These are phyloP conservation scores for Channa striata DNA, from an alignment of 2,797 vertebrate species.

Conservation along the genomic window DNA sequence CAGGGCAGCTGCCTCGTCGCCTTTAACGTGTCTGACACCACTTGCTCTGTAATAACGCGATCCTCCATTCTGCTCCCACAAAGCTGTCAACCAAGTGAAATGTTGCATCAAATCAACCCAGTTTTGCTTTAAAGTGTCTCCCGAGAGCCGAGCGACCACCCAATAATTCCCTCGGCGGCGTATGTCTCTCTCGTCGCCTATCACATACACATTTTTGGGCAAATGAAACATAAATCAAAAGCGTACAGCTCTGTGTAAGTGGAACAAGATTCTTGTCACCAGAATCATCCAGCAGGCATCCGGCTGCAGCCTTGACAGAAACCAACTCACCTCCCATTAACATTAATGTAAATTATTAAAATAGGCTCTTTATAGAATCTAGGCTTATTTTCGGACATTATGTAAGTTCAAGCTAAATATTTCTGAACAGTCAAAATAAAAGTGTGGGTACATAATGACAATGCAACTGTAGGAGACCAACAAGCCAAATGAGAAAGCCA, in stretches of 20 bases:
- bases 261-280: constrained; percentile 36
- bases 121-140: constrained; percentile 34
- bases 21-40: constrained; percentile 45
- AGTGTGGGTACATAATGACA: constrained; percentile 17
- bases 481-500: constrained; percentile 43
- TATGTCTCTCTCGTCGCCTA: constrained; percentile 4
- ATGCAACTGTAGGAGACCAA: constrained; percentile 24
- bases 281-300: constrained; percentile 14
- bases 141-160: constrained; percentile 24
- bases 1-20: constrained; percentile 39
- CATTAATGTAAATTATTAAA: constrained; percentile 24
- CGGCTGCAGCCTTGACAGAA: constrained; percentile 19
- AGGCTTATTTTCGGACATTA: constrained; percentile 26
- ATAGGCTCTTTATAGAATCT: constrained; percentile 4
- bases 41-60: constrained; percentile 44
- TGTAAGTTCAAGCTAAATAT: constrained; percentile 12
- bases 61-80: constrained; percentile 14
- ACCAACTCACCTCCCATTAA: constrained; percentile 1
- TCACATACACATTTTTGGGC: constrained; percentile 17
- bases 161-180: not conserved
- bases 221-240: constrained; percentile 38
- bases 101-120: constrained; percentile 28
- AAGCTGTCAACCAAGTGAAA: constrained; percentile 43
- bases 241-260: not conserved
- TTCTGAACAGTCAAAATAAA: constrained; percentile 23